These are phyloP conservation scores for Pseudopipra pipra DNA, from an alignment of 2,113 vertebrate species.

Conservation along the genomic window DNA sequence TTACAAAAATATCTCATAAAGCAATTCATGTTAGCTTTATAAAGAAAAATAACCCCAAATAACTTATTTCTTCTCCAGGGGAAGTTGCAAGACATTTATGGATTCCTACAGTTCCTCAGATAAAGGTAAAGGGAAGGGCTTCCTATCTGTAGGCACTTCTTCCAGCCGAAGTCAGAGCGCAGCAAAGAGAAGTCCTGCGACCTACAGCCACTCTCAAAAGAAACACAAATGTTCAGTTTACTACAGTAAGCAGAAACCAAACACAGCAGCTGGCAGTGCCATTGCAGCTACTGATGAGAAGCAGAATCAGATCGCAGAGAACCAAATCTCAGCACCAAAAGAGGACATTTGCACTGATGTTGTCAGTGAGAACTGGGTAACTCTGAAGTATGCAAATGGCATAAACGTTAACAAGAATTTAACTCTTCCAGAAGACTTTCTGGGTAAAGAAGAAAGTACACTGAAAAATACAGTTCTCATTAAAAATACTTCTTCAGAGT, in stretches of 20 bases:
- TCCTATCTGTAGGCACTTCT: constrained; percentile 78
- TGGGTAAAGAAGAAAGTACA: constrained; percentile 76
- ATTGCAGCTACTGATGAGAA: constrained; percentile 67
- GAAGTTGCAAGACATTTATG: constrained; percentile 90
- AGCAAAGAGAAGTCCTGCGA: constrained; percentile 82
- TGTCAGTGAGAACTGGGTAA: constrained; percentile 71
- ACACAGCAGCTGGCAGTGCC: constrained; percentile 22
- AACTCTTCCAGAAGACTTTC: constrained; percentile 67
- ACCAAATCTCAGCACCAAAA: constrained; percentile 53
- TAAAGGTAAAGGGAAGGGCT: constrained; percentile 94
- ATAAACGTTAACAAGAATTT: constrained; percentile 70
- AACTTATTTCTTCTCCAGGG: constrained; percentile 70
- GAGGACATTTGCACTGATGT: constrained; percentile 64
- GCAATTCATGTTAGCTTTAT: not conserved
- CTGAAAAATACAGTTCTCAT: constrained; percentile 70
- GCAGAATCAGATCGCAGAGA: constrained; percentile 44
- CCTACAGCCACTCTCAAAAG: constrained; percentile 84
- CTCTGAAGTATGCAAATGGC: constrained; percentile 70
- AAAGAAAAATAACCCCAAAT: not conserved
- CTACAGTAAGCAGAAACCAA: constrained; percentile 87
- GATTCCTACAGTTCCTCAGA: constrained; percentile 87
- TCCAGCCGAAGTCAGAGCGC: constrained; percentile 80
- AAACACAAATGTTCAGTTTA: constrained; percentile 93
- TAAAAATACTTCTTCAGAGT: constrained; percentile 70
- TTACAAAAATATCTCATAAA: not conserved